Conservation (phyloP, 2,113 vertebrate genomes). For the Sminthopsis crassicaudata region DNA sequence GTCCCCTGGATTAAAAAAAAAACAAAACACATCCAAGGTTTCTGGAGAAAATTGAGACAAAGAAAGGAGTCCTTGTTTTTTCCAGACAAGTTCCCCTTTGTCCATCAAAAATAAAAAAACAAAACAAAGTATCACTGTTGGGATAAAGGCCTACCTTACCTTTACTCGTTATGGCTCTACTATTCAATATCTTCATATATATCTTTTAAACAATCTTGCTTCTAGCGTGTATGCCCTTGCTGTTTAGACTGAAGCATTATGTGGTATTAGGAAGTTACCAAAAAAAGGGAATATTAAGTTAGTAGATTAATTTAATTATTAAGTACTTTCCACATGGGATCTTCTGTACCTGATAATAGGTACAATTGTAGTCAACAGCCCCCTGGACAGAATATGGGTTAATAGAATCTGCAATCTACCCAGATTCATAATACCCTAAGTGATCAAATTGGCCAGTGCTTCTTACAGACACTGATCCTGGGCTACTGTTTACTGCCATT, state of each 20-base stretch:
- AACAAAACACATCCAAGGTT: neutral
- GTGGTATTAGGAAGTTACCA: neutral
- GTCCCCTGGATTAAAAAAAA: neutral
- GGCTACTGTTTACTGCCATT: neutral
- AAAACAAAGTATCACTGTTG: neutral
- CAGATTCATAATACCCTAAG: neutral
- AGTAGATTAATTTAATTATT: neutral
- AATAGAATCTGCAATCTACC: neutral
- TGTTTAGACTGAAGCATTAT: neutral
- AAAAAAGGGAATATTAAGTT: neutral
- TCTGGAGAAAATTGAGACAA: neutral
- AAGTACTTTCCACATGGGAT: neutral
- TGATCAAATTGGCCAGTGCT: neutral
- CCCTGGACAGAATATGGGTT: neutral
- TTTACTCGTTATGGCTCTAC: neutral
- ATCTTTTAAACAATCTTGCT: neutral
- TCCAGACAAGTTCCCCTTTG: neutral
- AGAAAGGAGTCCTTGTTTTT: neutral
- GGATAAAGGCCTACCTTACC: neutral
- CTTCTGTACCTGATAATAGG: neutral
- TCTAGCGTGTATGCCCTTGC: neutral
- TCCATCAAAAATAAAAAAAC: neutral
- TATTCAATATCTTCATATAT: neutral
- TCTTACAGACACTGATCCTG: neutral
- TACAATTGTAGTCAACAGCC: neutral